These are phyloP conservation scores for Conus canariensis DNA, from an alignment of 2,888 invertebrate species.

Conservation along the genomic window DNA sequence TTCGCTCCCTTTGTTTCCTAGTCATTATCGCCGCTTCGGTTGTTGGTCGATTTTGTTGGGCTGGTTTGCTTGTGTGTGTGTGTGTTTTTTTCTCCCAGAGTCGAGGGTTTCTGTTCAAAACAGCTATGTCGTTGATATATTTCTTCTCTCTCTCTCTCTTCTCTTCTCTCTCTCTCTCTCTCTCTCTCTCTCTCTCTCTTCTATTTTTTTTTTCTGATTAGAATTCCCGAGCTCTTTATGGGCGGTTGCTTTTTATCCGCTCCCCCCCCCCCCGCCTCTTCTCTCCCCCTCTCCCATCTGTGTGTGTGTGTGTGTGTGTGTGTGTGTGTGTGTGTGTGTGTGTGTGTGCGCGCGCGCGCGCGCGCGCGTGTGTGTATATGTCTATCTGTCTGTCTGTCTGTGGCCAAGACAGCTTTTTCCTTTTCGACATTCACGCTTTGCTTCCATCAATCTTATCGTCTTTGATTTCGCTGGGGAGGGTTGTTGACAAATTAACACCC, in stretches of 20 bases:
- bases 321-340: too few relatives aligned
- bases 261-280: conserved; percentile 7
- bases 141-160: too few relatives aligned
- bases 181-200: neutral
- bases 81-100: neutral
- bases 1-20: neutral
- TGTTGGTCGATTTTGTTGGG: neutral
- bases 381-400: neutral
- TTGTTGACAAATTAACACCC: conserved; percentile 23
- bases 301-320: too few relatives aligned
- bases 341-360: too few relatives aligned
- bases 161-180: too few relatives aligned
- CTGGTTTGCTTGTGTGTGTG: neutral
- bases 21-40: neutral
- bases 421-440: neutral
- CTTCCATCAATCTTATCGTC: conserved; percentile 7
- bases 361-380: too few relatives aligned
- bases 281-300: neutral
- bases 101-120: too few relatives aligned
- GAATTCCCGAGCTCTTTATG: too few relatives aligned
- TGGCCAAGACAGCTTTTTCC: neutral
- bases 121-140: too few relatives aligned
- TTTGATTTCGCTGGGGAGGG: neutral
- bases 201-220: neutral
- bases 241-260: neutral